A percentile compares a stretch with the other conserved stretches of the same genome.
Conservation (phyloP, 2,888 invertebrate species). For the Lasius platythorax region DNA sequence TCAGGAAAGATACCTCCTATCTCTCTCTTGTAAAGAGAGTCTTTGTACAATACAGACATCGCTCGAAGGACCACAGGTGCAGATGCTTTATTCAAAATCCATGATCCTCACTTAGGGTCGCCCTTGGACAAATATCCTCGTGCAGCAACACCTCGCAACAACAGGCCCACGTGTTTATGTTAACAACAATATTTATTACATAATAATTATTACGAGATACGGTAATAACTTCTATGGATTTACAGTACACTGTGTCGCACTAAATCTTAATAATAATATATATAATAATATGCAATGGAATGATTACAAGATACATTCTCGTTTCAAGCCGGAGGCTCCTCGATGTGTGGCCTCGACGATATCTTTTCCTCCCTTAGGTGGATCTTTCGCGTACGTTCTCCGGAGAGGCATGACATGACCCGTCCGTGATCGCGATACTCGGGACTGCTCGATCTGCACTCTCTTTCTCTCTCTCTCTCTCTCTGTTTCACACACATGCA, state of each 20-base stretch:
- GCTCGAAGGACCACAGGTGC: neutral
- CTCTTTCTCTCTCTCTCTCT: neutral
- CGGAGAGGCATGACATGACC: slow-evolving; percentile 2
- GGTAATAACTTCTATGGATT: slow-evolving; percentile 85
- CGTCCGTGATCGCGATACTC: slow-evolving; percentile 33
- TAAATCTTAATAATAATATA: slow-evolving; percentile 80
- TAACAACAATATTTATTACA: slow-evolving; percentile 86
- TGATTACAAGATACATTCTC: slow-evolving; percentile 84
- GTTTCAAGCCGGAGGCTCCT: slow-evolving; percentile 78
- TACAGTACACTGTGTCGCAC: slow-evolving; percentile 85
- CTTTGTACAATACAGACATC: slow-evolving; percentile 27
- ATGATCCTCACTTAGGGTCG: slow-evolving; percentile 21
- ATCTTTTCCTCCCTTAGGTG: slow-evolving; percentile 30
- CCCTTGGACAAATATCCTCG: neutral
- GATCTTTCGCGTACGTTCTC: slow-evolving; percentile 23
- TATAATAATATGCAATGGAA: slow-evolving; percentile 82
- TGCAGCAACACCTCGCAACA: neutral
- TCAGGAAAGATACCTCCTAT: neutral
- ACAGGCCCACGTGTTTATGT: slow-evolving; percentile 77
- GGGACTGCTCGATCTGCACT: slow-evolving; percentile 6
- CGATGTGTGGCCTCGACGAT: slow-evolving; percentile 2
- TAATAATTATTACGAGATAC: slow-evolving; percentile 84
- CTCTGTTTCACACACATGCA: neutral
- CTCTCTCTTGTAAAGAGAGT: neutral
- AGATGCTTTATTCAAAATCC: slow-evolving; percentile 32